A percentile compares a stretch with the other conserved stretches of the same genome.
phyloP scores from a whole-genome alignment of 2,888 invertebrate genomes.

The Neoaliturus tenellus region DNA sequence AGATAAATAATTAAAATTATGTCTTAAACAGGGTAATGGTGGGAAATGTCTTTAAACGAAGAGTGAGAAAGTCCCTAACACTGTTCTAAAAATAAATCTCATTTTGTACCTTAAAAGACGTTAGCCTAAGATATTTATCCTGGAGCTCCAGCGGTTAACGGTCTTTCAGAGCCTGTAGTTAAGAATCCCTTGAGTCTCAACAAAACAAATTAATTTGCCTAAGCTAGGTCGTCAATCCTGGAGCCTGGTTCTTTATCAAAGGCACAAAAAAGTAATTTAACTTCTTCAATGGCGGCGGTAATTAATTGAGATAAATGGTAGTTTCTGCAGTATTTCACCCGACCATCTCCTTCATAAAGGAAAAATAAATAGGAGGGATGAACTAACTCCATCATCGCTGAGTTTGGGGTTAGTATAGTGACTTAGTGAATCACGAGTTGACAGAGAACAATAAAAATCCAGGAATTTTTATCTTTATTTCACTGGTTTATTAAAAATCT shows the following conservation, averaged over 20 bases:
- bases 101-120: too few species aligned
- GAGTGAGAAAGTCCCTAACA: too few species aligned
- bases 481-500: too few species aligned
- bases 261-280: slow-evolving; percentile 47
- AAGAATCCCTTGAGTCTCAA: neutral
- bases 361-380: neutral
- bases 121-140: neutral
- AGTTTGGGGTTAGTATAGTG: neutral
- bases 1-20: too few species aligned
- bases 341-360: neutral
- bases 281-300: slow-evolving; percentile 12
- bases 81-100: too few species aligned
- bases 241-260: slow-evolving; percentile 41
- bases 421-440: too few species aligned
- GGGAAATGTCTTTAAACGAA: too few species aligned
- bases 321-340: neutral
- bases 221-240: slow-evolving; percentile 1
- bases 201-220: slow-evolving; percentile 33
- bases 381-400: neutral
- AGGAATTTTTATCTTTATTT: too few species aligned
- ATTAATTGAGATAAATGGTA: slow-evolving; percentile 39
- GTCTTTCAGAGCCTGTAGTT: neutral
- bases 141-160: neutral
- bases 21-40: too few species aligned
- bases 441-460: too few species aligned